Evolutionary conservation across 2,888 invertebrate species (phyloP).

Genomic region (Allygus modestus): DNA sequence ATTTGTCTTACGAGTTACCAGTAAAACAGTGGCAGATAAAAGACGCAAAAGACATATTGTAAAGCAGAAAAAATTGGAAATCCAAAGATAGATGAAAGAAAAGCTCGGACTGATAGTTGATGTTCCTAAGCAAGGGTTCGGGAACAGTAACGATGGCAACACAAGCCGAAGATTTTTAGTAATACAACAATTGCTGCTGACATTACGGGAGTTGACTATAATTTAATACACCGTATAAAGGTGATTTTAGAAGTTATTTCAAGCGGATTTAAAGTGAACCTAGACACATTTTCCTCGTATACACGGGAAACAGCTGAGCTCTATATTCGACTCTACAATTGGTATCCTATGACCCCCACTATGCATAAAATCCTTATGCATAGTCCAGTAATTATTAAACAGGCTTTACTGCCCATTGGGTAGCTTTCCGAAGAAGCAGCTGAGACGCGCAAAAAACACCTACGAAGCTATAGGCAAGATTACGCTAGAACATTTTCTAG

Average conservation of each 20-base stretch:
- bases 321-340: slow-evolving; percentile 71
- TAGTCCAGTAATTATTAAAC: slow-evolving; percentile 69
- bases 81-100: slow-evolving; percentile 48
- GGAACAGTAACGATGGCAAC: slow-evolving; percentile 63
- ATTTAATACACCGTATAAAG: slow-evolving; percentile 63
- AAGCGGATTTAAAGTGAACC: slow-evolving; percentile 65
- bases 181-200: slow-evolving; percentile 6
- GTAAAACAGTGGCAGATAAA: slow-evolving; percentile 5
- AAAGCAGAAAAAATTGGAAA: slow-evolving; percentile 52
- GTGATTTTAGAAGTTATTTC: slow-evolving; percentile 71
- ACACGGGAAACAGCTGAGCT: slow-evolving; percentile 67
- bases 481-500: slow-evolving; percentile 63
- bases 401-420: slow-evolving; percentile 70
- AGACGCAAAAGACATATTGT: slow-evolving; percentile 42
- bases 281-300: slow-evolving; percentile 66
- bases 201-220: slow-evolving; percentile 47
- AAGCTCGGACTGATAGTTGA: slow-evolving; percentile 60
- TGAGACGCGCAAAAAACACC: slow-evolving; percentile 71
- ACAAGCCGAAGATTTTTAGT: slow-evolving; percentile 46
- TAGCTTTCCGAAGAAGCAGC: slow-evolving; percentile 71
- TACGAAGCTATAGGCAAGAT: slow-evolving; percentile 67
- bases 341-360: slow-evolving; percentile 70
- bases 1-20: slow-evolving; percentile 58
- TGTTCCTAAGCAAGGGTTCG: slow-evolving; percentile 55
- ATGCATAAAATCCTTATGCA: slow-evolving; percentile 70